phyloP scores from a whole-genome alignment of 2,113 vertebrate species.

The Hyaena hyaena region DNA sequence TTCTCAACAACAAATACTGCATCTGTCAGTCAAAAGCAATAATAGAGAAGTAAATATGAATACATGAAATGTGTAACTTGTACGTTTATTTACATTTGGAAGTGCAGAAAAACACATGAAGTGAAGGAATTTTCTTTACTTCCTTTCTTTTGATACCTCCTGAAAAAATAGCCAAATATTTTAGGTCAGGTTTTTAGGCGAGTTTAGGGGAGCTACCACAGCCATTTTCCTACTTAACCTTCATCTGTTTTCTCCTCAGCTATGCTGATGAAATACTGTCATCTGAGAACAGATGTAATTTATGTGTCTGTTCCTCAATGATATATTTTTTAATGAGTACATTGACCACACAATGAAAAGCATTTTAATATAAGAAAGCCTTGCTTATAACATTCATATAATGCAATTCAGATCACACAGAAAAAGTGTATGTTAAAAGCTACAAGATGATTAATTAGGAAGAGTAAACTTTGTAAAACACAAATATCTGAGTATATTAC shows the following conservation, averaged over 20 bases:
- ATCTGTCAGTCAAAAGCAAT: not conserved
- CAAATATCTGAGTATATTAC: not conserved
- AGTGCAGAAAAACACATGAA: not conserved
- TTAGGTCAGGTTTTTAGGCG: not conserved
- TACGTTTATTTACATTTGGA: not conserved
- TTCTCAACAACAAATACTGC: not conserved
- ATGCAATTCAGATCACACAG: not conserved
- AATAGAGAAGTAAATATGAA: not conserved
- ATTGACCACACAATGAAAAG: conserved; percentile 4
- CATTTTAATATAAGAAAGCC: not conserved
- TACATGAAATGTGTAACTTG: not conserved
- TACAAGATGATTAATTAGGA: not conserved
- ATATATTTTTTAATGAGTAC: not conserved
- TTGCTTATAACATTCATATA: not conserved
- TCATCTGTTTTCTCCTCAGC: conserved; percentile 11
- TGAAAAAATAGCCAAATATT: not conserved
- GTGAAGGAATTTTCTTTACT: not conserved
- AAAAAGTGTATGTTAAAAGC: not conserved
- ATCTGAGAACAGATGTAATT: not conserved
- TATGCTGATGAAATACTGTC: not conserved
- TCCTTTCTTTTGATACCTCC: not conserved
- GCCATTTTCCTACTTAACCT: not conserved
- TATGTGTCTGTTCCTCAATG: not conserved
- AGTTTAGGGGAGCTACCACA: not conserved
- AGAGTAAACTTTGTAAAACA: not conserved